Evolutionary conservation across 64 coral and sea anemone species (phyloP).

Genomic region (Montipora sp.): DNA sequence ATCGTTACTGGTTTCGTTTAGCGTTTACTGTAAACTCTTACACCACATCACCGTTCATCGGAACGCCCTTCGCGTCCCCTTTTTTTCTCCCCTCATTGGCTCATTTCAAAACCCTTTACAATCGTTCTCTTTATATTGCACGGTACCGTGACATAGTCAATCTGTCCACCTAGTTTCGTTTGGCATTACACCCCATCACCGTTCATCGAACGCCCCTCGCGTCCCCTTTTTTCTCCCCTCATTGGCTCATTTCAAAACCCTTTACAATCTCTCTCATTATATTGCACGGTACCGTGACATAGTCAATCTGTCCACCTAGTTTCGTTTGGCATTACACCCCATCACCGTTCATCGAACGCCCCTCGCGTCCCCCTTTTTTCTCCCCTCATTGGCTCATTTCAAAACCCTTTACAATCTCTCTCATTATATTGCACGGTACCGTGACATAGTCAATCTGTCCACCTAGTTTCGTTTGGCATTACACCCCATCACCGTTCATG

Average conservation of each 20-base stretch:
- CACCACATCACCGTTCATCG: neutral
- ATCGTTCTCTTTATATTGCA: too few species aligned
- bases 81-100: neutral
- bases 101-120: too few species aligned
- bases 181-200: neutral
- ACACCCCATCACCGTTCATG: neutral
- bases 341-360: neutral
- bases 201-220: neutral
- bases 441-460: neutral
- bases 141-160: neutral
- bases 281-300: neutral
- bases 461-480: neutral
- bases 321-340: too few species aligned
- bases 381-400: neutral
- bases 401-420: too few species aligned
- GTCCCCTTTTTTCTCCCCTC: neutral
- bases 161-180: neutral
- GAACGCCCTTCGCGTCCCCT: neutral
- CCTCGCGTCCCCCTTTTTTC: neutral
- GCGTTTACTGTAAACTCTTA: too few species aligned
- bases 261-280: too few species aligned
- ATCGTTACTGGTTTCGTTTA: too few species aligned
- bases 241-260: too few species aligned
- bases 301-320: neutral
- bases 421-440: neutral